Conservation (phyloP, 2,113 vertebrate genomes). For the Nothoprocta pentlandii region DNA sequence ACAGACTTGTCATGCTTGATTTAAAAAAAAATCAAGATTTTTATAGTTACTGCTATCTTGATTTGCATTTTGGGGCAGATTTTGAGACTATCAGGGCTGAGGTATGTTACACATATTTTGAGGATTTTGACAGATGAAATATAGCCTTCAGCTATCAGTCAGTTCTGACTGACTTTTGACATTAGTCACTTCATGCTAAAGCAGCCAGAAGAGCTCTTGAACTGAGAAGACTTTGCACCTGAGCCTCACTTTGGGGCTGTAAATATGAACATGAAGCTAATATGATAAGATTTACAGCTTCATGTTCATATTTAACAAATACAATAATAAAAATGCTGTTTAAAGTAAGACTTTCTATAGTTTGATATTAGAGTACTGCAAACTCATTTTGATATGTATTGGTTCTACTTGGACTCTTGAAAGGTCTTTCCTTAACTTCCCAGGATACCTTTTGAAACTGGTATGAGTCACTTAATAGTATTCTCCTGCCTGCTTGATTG, state of each 20-base stretch:
- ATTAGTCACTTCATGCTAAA: not conserved
- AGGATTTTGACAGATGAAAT: not conserved
- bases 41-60: not conserved
- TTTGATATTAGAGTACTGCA: not conserved
- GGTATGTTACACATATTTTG: accelerated
- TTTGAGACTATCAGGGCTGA: not conserved
- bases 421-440: not conserved
- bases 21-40: not conserved
- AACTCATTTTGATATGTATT: not conserved
- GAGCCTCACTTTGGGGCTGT: not conserved
- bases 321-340: not conserved
- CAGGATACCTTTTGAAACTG: conserved; percentile 30
- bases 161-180: not conserved
- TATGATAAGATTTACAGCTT: no score
- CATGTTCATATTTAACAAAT: not conserved
- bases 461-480: not conserved
- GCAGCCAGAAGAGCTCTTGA: not conserved
- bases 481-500: conserved; percentile 1
- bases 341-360: not conserved
- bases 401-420: not conserved
- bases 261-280: not conserved
- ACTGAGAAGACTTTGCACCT: not conserved
- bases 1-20: not conserved
- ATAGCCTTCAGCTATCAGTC: not conserved
- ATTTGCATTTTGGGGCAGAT: not conserved